Evolutionary conservation across 2,113 vertebrate genomes (phyloP).

Genomic region (Pantherophis guttatus): DNA sequence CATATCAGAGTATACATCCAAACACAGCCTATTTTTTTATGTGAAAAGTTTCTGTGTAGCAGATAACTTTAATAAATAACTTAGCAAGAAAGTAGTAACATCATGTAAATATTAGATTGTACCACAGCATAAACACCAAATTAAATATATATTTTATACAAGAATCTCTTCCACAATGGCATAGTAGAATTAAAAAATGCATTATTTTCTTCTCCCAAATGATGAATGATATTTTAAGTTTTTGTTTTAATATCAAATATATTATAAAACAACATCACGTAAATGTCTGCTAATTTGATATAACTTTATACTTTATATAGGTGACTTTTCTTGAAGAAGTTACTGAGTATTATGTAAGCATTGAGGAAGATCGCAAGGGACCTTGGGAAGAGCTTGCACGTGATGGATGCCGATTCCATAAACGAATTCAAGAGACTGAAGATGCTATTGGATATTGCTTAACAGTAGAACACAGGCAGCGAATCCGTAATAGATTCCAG

Average conservation of each 20-base stretch:
- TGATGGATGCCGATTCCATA: conserved; percentile 87
- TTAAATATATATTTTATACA: not conserved
- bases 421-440: conserved; percentile 87
- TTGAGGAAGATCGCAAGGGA: conserved; percentile 86
- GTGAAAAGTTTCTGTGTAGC: not conserved
- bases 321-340: conserved; percentile 89
- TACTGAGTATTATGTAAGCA: conserved; percentile 84
- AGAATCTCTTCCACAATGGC: not conserved
- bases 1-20: not conserved
- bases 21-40: not conserved
- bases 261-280: not conserved
- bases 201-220: not conserved
- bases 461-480: conserved; percentile 75
- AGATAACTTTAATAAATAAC: not conserved
- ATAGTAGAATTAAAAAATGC: not conserved
- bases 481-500: conserved; percentile 63
- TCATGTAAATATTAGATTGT: not conserved
- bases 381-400: conserved; percentile 94
- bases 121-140: not conserved
- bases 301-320: conserved; percentile 58
- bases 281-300: not conserved
- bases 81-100: not conserved
- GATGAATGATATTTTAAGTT: not conserved
- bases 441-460: conserved; percentile 83
- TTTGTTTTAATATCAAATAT: not conserved